phyloP scores from a whole-genome alignment of 2,113 vertebrate species.

The Acrocephalus kingi region DNA sequence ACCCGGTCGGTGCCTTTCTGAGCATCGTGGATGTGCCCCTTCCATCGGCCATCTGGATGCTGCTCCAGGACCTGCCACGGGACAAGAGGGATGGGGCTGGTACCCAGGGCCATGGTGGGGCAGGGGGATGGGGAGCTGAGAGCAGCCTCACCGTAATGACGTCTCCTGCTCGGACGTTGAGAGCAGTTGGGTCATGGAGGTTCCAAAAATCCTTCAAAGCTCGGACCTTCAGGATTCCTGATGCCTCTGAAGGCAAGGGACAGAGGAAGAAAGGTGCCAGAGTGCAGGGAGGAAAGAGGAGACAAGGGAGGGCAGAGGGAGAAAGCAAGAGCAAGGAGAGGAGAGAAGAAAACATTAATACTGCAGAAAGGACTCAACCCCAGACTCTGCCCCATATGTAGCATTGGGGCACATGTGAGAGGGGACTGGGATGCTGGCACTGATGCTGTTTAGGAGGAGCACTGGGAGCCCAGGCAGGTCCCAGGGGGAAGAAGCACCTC shows the following conservation, averaged over 20 bases:
- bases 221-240: constrained; percentile 91
- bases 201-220: constrained; percentile 98
- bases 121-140: not conserved
- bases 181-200: constrained; percentile 92
- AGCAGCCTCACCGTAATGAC: constrained; percentile 87
- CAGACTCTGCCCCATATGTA: too few relatives aligned
- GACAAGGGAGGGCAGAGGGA: not conserved
- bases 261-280: not conserved
- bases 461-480: not conserved
- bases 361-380: not conserved
- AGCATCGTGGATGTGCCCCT: constrained; percentile 90
- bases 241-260: constrained; percentile 83
- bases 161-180: constrained; percentile 92
- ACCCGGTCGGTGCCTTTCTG: constrained; percentile 91
- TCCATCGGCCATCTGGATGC: constrained; percentile 92
- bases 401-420: rapidly evolving
- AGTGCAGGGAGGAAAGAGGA: not conserved
- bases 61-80: constrained; percentile 88
- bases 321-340: not conserved
- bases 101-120: not conserved
- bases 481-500: not conserved
- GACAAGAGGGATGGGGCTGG: not conserved
- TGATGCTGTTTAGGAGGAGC: not conserved
- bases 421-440: not conserved
- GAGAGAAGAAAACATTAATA: not conserved